Evolutionary conservation across 1,140 invertebrate genomes (phyloP), one percentile per base, ranked within the genome.

Genomic region (Elymnias hypermnestra): DNA sequence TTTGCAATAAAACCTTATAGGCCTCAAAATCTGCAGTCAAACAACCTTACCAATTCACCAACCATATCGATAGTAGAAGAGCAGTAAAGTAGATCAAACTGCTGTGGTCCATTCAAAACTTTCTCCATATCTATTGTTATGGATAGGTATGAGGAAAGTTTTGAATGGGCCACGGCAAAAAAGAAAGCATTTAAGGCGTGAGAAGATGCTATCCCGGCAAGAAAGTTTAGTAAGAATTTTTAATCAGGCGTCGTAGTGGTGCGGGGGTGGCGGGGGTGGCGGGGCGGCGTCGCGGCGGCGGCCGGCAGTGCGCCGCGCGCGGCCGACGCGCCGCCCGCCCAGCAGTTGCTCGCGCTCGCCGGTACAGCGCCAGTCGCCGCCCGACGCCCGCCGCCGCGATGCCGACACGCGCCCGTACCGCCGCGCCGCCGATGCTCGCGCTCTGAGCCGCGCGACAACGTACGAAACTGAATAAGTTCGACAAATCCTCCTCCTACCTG

Each of bases 401-500:
- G 79, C 64, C 78, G 70, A 53, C 53, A 47, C 50, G 33, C 63
- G 53, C 47, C 35, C 59, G 55, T 23, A 18, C 17, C 71, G 60
- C 62, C 56, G 57, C 63, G 64, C 49, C 39, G 47, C 47, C 53
- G 55, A 45, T 62, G 57, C 67, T 52, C 63, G 60, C 63, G 55
- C 62, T 62, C 53, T 54, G 45, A 59, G 58, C 66, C 62, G 69
- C 64, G 59, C 63, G 53, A 60, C 57, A 44, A 54, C 57, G 48
- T 66, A 63, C 76, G 62, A 84, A 84, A 79, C 81, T 84, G 81
- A 84, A 84, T 84, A 83, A 84, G 72, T 84, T 84, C 76, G 78
- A 84, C 81, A 84, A 84, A 72, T 84, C 81, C 61, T 74, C 71
- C 71, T 84, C 78, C 47, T 83, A 82, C 75, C 73, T 84, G 81